These are phyloP conservation scores for Isichthys henryi DNA, from an alignment of 2,113 vertebrate species.

Conservation along the genomic window DNA sequence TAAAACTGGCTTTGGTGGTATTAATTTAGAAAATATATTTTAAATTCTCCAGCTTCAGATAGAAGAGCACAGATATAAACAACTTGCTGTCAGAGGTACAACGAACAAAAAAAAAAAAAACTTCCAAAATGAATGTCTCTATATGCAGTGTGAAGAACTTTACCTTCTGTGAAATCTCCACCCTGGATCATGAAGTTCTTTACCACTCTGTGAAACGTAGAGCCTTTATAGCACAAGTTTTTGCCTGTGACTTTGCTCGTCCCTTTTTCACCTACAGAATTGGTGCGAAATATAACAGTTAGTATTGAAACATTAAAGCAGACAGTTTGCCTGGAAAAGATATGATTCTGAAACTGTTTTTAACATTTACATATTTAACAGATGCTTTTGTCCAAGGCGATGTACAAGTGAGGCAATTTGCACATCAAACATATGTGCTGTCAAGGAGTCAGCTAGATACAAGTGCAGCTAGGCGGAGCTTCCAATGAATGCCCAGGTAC, in stretches of 20 bases:
- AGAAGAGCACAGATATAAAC: not conserved
- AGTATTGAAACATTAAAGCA: not conserved
- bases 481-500: not conserved
- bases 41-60: not conserved
- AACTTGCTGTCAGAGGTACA: not conserved
- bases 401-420: not conserved
- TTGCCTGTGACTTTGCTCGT: constrained; percentile 90
- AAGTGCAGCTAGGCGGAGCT: not conserved
- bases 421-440: not conserved
- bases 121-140: not conserved
- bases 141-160: constrained; percentile 8
- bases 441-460: not conserved
- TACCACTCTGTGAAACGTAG: constrained; percentile 95
- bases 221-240: constrained; percentile 96
- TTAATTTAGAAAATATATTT: not conserved
- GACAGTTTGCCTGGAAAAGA: not conserved
- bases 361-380: not conserved
- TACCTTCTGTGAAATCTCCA: constrained; percentile 98
- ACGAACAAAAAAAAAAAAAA: not conserved
- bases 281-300: not conserved
- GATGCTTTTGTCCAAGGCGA: not conserved
- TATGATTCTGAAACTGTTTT: not conserved
- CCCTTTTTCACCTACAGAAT: constrained; percentile 81
- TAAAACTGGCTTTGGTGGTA: not conserved
- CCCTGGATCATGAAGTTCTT: constrained; percentile 99